phyloP scores from a whole-genome alignment of 2,888 invertebrate species.

The Napeogenes inachia region DNA sequence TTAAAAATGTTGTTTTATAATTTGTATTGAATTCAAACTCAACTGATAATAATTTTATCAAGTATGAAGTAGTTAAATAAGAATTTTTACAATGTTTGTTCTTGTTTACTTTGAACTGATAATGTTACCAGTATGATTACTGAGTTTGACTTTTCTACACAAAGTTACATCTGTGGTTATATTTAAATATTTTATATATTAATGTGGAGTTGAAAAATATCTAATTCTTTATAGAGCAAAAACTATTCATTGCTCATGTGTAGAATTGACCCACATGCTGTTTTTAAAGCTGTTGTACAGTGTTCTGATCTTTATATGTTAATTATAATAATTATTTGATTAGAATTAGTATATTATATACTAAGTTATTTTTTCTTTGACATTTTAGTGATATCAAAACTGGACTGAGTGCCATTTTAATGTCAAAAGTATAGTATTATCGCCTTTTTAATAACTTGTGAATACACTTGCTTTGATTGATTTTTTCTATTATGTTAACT shows the following conservation, averaged over 20 bases:
- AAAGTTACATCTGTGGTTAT: background rate
- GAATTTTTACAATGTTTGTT: background rate
- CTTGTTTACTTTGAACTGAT: background rate
- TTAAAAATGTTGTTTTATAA: constrained; percentile 6
- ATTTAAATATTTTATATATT: background rate
- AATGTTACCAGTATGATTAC: background rate
- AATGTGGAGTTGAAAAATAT: background rate
- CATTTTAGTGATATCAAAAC: background rate
- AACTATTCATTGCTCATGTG: background rate
- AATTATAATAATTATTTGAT: background rate
- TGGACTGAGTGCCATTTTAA: constrained; percentile 2
- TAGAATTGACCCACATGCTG: background rate
- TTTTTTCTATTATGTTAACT: background rate
- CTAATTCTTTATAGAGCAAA: background rate
- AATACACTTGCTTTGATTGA: background rate
- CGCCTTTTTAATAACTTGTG: background rate
- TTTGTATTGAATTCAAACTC: constrained; percentile 3
- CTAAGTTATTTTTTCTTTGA: constrained; percentile 5
- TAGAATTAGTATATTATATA: background rate
- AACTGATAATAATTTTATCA: background rate
- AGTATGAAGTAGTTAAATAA: background rate
- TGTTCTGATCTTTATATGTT: constrained; percentile 1
- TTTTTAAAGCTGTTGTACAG: background rate
- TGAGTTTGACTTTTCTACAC: background rate
- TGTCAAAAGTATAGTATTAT: constrained; percentile 2